phyloP scores from a whole-genome alignment of 2,113 vertebrate genomes.

The Poeciliopsis occidentalis region DNA sequence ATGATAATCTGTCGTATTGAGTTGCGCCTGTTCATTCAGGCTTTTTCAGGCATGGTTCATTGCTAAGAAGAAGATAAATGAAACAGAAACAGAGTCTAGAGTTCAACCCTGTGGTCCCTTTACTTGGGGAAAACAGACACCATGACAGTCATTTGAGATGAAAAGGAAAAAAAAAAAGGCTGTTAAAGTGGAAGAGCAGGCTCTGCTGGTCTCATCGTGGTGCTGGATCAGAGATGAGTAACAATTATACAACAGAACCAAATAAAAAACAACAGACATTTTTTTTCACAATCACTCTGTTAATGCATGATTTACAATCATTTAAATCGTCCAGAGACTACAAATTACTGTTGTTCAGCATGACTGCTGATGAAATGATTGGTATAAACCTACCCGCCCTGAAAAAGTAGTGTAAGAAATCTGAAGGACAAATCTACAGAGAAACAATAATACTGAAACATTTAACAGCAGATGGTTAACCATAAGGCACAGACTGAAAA shows the following conservation, averaged over 20 bases:
- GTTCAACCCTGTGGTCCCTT: constrained; percentile 38
- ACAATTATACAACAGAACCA: constrained; percentile 20
- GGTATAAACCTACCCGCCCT: background rate
- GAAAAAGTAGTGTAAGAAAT: background rate
- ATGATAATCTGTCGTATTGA: background rate
- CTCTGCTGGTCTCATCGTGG: constrained; percentile 2
- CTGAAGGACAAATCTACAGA: background rate
- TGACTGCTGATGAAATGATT: background rate
- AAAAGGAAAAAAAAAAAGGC: constrained; percentile 15
- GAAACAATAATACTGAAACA: constrained; percentile 11
- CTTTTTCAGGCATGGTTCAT: background rate
- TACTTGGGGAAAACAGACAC: constrained; percentile 35
- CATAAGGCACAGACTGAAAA: constrained; percentile 35
- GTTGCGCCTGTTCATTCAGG: background rate
- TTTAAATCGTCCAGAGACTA: background rate
- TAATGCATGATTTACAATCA: constrained; percentile 9
- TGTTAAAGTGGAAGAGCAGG: constrained; percentile 32
- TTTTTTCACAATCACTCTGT: background rate
- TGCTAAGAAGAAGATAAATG: background rate
- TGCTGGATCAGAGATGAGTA: constrained; percentile 11
- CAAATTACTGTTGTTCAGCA: background rate
- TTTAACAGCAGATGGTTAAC: background rate
- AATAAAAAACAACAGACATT: background rate
- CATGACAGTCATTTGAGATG: constrained; percentile 18
- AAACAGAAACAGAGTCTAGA: background rate